A percentile compares a stretch with the other conserved stretches of the same genome.
These are phyloP conservation scores for Canis aureus DNA, from an alignment of 2,113 vertebrate species.

Conservation along the genomic window DNA sequence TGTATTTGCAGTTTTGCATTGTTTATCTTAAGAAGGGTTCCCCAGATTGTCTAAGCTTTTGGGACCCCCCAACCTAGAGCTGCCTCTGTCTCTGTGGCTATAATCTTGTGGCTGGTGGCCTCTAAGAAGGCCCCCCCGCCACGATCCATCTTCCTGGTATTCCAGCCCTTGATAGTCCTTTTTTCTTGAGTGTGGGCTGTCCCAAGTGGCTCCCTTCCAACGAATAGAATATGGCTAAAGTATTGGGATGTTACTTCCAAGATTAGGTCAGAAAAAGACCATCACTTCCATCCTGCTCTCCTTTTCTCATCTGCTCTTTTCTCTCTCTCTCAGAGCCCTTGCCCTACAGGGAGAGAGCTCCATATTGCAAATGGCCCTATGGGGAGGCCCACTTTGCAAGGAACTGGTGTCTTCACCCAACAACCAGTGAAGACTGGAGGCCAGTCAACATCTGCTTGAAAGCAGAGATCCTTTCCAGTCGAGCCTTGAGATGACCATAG, in stretches of 20 bases:
- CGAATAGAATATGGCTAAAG: background rate
- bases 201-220: slow-evolving; percentile 3
- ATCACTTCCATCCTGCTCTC: background rate
- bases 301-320: background rate
- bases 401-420: background rate
- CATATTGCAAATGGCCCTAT: background rate
- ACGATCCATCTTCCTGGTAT: background rate
- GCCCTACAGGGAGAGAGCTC: background rate
- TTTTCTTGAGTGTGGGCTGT: slow-evolving; percentile 8
- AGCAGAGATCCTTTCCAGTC: background rate
- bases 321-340: background rate
- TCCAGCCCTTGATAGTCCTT: background rate
- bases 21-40: slow-evolving; percentile 17
- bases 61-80: background rate
- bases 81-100: slow-evolving; percentile 8
- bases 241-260: background rate
- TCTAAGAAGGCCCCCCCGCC: background rate
- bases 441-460: background rate
- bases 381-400: background rate
- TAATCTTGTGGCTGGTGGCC: background rate
- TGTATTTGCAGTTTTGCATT: slow-evolving; percentile 40
- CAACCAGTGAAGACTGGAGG: background rate
- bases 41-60: background rate
- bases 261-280: slow-evolving; percentile 11
- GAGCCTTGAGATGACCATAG: background rate